Conservation (phyloP, 2,113 vertebrate genomes). For the Carassius auratus region DNA sequence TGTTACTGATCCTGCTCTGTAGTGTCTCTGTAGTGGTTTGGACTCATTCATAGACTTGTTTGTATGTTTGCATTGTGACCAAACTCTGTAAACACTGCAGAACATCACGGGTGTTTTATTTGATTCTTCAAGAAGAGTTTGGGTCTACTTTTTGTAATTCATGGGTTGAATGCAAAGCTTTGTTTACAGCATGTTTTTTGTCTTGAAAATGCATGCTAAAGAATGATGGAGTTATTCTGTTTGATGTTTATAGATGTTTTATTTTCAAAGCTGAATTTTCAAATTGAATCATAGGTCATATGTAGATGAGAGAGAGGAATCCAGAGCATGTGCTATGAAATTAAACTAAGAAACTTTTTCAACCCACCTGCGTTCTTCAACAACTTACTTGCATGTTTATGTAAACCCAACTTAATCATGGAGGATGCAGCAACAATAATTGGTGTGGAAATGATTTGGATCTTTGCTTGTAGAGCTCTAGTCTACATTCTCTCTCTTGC, state of each 20-base stretch:
- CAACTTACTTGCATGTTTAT: not conserved
- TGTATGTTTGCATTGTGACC: constrained; percentile 1
- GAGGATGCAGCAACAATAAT: not conserved
- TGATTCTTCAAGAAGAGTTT: not conserved
- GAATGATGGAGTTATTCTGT: constrained; percentile 48
- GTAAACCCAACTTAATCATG: not conserved
- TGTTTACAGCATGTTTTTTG: constrained; percentile 45
- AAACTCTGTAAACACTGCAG: not conserved
- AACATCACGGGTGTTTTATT: constrained; percentile 18
- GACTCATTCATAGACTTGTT: not conserved
- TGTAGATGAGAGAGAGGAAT: constrained; percentile 48
- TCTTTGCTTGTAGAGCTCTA: not conserved
- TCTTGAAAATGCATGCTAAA: constrained; percentile 11
- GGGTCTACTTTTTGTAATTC: constrained; percentile 17
- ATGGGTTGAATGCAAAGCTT: constrained; percentile 19
- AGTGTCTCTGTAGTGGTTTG: not conserved
- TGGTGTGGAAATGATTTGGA: not conserved
- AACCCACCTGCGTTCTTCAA: not conserved
- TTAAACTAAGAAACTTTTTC: constrained; percentile 24
- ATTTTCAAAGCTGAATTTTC: constrained; percentile 52
- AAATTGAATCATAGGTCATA: constrained; percentile 50
- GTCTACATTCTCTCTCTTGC: not conserved
- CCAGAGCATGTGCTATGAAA: not conserved
- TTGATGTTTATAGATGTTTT: constrained; percentile 61
- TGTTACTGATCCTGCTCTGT: not conserved